phyloP scores from a whole-genome alignment of 2,797 vertebrate genomes.

The Ceyx erithaca region DNA sequence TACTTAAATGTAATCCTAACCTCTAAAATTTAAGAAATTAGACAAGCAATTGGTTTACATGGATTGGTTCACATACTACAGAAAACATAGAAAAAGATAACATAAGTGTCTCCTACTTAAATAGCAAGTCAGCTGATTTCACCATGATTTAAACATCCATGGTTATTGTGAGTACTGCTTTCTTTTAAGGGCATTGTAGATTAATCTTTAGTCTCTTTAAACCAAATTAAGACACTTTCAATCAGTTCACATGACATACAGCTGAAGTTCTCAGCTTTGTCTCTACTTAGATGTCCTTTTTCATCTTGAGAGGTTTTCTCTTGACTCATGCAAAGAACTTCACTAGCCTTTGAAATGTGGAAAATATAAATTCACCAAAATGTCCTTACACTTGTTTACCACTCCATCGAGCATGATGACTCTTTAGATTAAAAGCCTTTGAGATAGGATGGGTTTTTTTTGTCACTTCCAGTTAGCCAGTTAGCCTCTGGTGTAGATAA shows the following conservation, averaged over 20 bases:
- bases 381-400: neutral
- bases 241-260: neutral
- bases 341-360: neutral
- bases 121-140: neutral
- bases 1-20: constrained; percentile 21
- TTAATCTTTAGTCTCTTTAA: neutral
- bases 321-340: neutral
- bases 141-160: neutral
- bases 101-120: neutral
- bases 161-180: neutral
- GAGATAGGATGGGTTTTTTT: neutral
- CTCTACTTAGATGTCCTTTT: neutral
- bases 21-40: constrained; percentile 5
- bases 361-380: neutral
- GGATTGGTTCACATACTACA: neutral
- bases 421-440: neutral
- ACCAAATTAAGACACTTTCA: neutral
- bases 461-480: neutral
- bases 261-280: neutral
- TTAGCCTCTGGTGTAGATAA: neutral
- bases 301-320: neutral
- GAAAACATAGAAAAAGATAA: neutral
- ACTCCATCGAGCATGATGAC: neutral
- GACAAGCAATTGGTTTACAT: neutral
- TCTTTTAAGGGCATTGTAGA: neutral